Evolutionary conservation across 2,797 vertebrate genomes (phyloP).

Genomic region (Centropyge bicolor): DNA sequence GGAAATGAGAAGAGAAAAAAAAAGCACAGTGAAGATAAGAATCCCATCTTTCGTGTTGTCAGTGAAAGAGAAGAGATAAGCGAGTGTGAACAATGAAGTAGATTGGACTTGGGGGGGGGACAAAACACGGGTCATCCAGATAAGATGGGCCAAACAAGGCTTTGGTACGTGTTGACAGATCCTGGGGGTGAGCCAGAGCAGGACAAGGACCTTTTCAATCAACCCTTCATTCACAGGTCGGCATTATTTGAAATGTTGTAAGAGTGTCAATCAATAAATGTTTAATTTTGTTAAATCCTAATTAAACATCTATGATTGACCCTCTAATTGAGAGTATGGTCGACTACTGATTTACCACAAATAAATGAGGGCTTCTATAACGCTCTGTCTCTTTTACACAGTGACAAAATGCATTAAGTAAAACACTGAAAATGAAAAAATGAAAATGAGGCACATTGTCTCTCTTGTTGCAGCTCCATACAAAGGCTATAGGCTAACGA

Average conservation of each 20-base stretch:
- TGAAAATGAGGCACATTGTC: conserved; percentile 6
- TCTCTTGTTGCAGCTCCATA: conserved; percentile 22
- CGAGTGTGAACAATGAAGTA: conserved; percentile 38
- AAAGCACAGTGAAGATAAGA: conserved; percentile 44
- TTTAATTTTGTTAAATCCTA: neutral
- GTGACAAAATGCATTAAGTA: neutral
- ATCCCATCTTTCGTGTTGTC: conserved; percentile 55
- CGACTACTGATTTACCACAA: conserved; percentile 1
- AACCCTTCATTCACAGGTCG: neutral
- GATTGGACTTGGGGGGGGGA: conserved; percentile 31
- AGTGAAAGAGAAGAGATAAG: conserved; percentile 50
- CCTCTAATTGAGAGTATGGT: neutral
- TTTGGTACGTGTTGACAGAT: conserved; percentile 23
- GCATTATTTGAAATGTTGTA: neutral
- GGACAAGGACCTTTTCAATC: conserved; percentile 28
- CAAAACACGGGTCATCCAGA: conserved; percentile 49
- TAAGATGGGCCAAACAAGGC: conserved; percentile 36
- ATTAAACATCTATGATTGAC: conserved; percentile 1
- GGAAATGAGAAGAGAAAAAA: conserved; percentile 15
- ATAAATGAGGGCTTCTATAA: conserved; percentile 1
- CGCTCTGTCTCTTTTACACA: neutral
- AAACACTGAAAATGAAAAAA: neutral
- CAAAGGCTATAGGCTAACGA: conserved; percentile 48
- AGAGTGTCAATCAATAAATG: conserved; percentile 13
- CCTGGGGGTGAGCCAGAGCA: conserved; percentile 25